Evolutionary conservation across 2,797 vertebrate genomes (phyloP), one percentile per base, ranked within the genome.

Genomic region (Semaprochilodus insignis): DNA sequence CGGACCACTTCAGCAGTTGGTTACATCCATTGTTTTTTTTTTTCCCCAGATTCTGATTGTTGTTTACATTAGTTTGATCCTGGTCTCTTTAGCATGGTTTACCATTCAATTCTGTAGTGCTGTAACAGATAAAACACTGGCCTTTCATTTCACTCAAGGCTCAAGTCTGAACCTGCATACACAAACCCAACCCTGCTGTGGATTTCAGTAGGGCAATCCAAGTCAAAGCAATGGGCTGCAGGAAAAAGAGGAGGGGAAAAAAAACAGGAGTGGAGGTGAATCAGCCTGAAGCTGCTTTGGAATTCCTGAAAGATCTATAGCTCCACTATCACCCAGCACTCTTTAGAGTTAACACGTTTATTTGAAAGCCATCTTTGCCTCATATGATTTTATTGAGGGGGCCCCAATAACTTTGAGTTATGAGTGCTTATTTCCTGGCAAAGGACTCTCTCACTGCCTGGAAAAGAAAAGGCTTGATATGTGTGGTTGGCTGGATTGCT

Each of bases 191-290:
- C 92, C 84, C 78, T 89, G 81, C 80, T 71, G 69, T 85, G 67
- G 89, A 88, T 91, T 90, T 91, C 82, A 91, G 86, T 92, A 93
- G 91, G 91, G 89, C 88, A 93, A 93, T 94, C 90, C 88, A 89
- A 87, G 84, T 83, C 31, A 87, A 90, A 83, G 94, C 91, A 94
- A 94, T 92, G 23, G 74, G 59, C 25, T 72, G 65, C 55, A 82
- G 78, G 78, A 63, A 67, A 40, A 40, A 40, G 36, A 40, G n/a
- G n/a, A n/a, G n/a, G n/a, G n/a, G 6, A 40, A 40, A 79, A 51
- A 69, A 36, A 17, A 78, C 88, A 82, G 77, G 77, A 69, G 63
- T 54, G 55, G 44, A 15, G 27, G 44, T 69, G 75, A 83, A 59
- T 81, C 69, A 74, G 85, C 27, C 67, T 77, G 71, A 80, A 75